Evolutionary conservation across 2,113 vertebrate species (phyloP).

Genomic region (Menidia beryllina): DNA sequence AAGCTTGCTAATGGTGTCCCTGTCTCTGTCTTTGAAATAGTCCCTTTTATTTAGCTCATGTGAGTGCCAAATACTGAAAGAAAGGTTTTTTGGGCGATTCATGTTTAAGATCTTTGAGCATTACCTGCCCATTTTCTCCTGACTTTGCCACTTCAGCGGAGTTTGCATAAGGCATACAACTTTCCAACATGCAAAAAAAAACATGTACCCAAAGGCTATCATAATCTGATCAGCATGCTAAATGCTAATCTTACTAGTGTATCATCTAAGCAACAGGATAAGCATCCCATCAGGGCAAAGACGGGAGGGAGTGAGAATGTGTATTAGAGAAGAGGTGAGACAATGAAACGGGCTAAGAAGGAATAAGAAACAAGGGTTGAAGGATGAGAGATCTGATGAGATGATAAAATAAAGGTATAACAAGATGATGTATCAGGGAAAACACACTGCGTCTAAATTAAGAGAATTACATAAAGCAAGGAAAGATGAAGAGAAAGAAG

Average conservation of each 20-base stretch:
- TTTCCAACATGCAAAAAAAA: conserved; percentile 57
- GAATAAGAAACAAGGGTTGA: conserved; percentile 1
- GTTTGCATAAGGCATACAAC: conserved; percentile 49
- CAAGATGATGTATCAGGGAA: conserved; percentile 26
- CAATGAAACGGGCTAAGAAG: not conserved
- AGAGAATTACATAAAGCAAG: conserved; percentile 47
- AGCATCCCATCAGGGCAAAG: conserved; percentile 37
- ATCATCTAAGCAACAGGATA: conserved; percentile 55
- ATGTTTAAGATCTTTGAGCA: conserved; percentile 3
- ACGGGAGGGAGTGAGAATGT: conserved; percentile 9
- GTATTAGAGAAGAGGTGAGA: not conserved
- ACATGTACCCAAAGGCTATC: conserved; percentile 55
- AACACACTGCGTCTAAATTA: conserved; percentile 33
- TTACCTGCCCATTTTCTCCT: not conserved
- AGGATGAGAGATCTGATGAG: conserved; percentile 31
- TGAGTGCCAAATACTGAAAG: not conserved
- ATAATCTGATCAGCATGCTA: conserved; percentile 64
- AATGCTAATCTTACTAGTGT: conserved; percentile 56
- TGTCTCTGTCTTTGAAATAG: conserved; percentile 1
- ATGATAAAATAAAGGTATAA: not conserved
- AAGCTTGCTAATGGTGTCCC: not conserved
- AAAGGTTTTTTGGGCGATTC: not conserved
- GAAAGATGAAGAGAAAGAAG: conserved; percentile 16
- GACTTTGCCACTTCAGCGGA: conserved; percentile 30
- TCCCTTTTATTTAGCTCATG: not conserved